Base-by-base conservation (phyloP, 92 coral and sea anemone genomes). In the Blastomussa wellsi region DNA sequence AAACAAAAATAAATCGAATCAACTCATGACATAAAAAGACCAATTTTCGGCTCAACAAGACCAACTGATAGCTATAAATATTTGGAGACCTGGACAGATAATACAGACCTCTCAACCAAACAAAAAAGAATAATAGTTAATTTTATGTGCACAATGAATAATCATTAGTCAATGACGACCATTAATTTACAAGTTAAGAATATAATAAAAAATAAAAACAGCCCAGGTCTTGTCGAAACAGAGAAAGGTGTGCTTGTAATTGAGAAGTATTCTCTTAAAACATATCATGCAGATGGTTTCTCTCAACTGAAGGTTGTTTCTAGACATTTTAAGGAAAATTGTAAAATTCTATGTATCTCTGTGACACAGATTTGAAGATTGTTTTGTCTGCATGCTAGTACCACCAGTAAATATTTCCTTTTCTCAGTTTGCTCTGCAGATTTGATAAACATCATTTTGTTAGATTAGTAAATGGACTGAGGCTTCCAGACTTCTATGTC, bases 141-240 rank as follows among this genome's bases (percentile, higher is more conserved):
- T 41, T 74, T 44, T 44, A 74, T 74, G 60, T 74, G 16, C 47
- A 74, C 79, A 74, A 4, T 22, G 4, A 74, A 1, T 28, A 47
- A 15, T 42, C 5, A 11, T 74, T 47, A 74, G 37, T 74, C 78
- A 74, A 74, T 74, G 78, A 74, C 78, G 37, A 74, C 55, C 37
- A 74, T 24, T 47, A 47, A 74, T 74, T 74, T 74, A 74, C 79
- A 74, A 74, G 15, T 74, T 44, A 74, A 74, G 79, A 74, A 47
- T 74, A 24, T 74, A 74, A 42, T 44, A 74, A 47, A 74, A 22
- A 17, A 38, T 38, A 5, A 49, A 74, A 74, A 74, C 62, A 74
- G 62, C 47, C 79, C 62, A 42, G 79, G 79, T 74, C 79, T 74
- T 74, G 79, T 74, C 60, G 20, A 74, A 74, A 74, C 79, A n/a